Percentiles rank a stretch among this genome's conserved stretches.
Evolutionary conservation across 2,797 vertebrate genomes (phyloP).

Genomic region (Oophaga sylvatica): DNA sequence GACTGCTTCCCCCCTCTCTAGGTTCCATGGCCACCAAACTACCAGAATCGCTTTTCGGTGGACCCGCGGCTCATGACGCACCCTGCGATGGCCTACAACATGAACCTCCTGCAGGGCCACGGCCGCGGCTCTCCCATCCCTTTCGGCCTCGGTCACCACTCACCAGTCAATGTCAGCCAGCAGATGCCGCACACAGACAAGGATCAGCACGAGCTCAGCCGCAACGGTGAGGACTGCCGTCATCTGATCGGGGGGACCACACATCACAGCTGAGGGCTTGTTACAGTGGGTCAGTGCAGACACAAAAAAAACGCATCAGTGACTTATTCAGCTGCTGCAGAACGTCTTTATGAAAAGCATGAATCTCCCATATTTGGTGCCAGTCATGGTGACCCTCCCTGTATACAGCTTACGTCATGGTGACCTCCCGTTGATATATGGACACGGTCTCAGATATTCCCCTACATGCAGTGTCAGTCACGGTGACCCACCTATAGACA

Average conservation of each 20-base stretch:
- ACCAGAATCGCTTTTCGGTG: constrained; percentile 95
- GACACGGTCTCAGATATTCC: not conserved
- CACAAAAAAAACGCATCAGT: no score
- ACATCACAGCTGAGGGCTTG: not conserved
- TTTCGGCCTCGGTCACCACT: constrained; percentile 89
- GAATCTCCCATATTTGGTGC: not conserved
- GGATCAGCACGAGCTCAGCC: constrained; percentile 86
- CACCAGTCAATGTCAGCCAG: constrained; percentile 86
- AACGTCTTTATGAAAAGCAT: not conserved
- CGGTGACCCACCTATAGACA: no score
- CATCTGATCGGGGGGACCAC: not conserved
- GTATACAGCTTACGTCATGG: not conserved
- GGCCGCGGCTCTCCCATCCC: constrained; percentile 91
- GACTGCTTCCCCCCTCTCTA: constrained; percentile 62
- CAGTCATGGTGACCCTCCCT: not conserved
- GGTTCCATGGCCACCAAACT: constrained; percentile 94
- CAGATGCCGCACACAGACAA: constrained; percentile 83
- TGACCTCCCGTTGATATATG: no score
- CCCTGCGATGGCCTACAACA: constrained; percentile 95
- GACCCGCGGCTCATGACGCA: constrained; percentile 96
- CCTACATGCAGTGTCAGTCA: not conserved
- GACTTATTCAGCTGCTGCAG: not conserved
- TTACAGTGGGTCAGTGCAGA: not conserved
- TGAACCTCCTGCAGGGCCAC: constrained; percentile 92
- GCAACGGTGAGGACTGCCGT: constrained; percentile 79